Percentiles rank a stretch among this genome's conserved stretches.
phyloP scores from a whole-genome alignment of 2,797 vertebrate genomes.

The Chloroceryle amazona region DNA sequence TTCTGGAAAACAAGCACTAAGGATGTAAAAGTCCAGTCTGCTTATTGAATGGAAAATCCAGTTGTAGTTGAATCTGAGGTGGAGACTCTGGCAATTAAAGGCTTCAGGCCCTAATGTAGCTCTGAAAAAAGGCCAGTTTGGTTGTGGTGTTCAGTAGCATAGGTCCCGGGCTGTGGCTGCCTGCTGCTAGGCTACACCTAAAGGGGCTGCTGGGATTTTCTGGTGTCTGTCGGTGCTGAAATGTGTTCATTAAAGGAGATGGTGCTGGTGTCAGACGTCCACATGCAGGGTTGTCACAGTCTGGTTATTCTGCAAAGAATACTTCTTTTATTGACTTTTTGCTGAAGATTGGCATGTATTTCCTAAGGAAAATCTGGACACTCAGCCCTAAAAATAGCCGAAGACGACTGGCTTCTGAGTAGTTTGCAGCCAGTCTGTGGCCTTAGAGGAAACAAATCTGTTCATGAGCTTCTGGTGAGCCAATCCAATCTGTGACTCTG shows the following conservation, averaged over 20 bases:
- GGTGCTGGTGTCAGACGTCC: conserved; percentile 51
- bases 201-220: background rate
- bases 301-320: conserved; percentile 50
- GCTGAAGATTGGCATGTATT: conserved; percentile 45
- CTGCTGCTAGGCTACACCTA: background rate
- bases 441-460: conserved; percentile 71
- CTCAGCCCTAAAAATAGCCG: conserved; percentile 56
- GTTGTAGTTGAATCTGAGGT: background rate
- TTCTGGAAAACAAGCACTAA: background rate
- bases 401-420: conserved; percentile 55
- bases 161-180: background rate
- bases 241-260: background rate
- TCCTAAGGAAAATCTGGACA: conserved; percentile 67
- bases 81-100: background rate
- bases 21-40: background rate
- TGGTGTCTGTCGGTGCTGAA: conserved; percentile 32
- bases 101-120: background rate
- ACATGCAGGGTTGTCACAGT: conserved; percentile 21
- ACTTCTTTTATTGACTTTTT: conserved; percentile 37
- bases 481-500: conserved; percentile 28
- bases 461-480: conserved; percentile 34
- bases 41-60: background rate
- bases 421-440: conserved; percentile 65
- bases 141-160: background rate
- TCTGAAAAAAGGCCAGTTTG: background rate